Percentiles rank a stretch among this genome's conserved stretches.
These are phyloP conservation scores for Loriculus beryllinus DNA, from an alignment of 2,797 vertebrate species.

Conservation along the genomic window DNA sequence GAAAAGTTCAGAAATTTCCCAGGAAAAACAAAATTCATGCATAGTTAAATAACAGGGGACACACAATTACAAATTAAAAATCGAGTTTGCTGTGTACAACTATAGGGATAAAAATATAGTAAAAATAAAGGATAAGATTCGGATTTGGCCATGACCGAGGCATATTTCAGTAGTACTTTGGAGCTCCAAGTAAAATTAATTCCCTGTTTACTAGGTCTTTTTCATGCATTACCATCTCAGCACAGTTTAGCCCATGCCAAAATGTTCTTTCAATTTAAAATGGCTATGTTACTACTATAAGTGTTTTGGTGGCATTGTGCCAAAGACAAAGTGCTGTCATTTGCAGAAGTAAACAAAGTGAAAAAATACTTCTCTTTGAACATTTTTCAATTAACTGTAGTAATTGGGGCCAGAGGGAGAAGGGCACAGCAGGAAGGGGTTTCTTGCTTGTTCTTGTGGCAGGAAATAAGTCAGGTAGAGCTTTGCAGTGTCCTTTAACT, in stretches of 20 bases:
- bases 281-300: neutral
- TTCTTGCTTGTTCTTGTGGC: neutral
- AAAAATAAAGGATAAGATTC: neutral
- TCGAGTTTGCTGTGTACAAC: neutral
- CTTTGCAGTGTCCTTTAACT: neutral
- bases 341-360: slow-evolving; percentile 35
- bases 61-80: neutral
- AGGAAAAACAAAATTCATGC: neutral
- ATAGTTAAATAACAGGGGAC: neutral
- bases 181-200: neutral
- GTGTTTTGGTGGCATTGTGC: slow-evolving; percentile 6
- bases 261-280: neutral
- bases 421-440: neutral
- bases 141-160: neutral
- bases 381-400: neutral
- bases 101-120: neutral
- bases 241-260: neutral
- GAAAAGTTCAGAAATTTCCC: neutral
- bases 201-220: neutral
- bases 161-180: neutral
- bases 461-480: neutral
- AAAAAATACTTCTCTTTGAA: neutral
- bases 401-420: neutral
- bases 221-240: neutral
- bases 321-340: slow-evolving; percentile 36